Evolutionary conservation across 1,140 invertebrate species (phyloP).

Genomic region (Tetramorium simillimum): DNA sequence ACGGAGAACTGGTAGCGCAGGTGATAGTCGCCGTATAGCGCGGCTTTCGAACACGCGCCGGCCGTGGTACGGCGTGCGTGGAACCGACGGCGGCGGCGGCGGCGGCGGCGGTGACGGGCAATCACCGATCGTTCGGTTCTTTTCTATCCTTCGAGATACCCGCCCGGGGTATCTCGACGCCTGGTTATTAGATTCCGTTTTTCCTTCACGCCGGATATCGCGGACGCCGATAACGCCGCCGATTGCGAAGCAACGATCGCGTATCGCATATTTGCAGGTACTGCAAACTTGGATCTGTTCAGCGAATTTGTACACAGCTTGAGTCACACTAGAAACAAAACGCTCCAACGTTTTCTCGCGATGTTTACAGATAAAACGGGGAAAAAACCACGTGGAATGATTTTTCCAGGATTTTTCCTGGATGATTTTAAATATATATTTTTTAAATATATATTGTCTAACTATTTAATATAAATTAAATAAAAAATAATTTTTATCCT

Average conservation of each 20-base stretch:
- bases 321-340: background rate
- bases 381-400: background rate
- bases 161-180: background rate
- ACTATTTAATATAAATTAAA: background rate
- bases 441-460: background rate
- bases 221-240: background rate
- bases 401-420: background rate
- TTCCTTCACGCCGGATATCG: conserved; percentile 53
- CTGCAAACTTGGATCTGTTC: background rate
- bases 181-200: conserved; percentile 44
- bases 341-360: background rate
- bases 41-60: conserved; percentile 54
- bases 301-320: conserved; percentile 5
- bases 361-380: background rate
- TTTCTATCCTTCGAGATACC: background rate
- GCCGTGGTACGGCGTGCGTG: background rate
- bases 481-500: background rate
- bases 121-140: conserved; percentile 50
- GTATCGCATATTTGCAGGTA: background rate
- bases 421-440: background rate
- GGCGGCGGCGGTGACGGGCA: conserved; percentile 31
- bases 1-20: conserved; percentile 69
- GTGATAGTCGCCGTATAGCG: conserved; percentile 46
- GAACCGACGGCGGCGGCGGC: background rate
- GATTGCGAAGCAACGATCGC: background rate